phyloP scores from a whole-genome alignment of 2,797 vertebrate genomes.

The Muscicapa striata region DNA sequence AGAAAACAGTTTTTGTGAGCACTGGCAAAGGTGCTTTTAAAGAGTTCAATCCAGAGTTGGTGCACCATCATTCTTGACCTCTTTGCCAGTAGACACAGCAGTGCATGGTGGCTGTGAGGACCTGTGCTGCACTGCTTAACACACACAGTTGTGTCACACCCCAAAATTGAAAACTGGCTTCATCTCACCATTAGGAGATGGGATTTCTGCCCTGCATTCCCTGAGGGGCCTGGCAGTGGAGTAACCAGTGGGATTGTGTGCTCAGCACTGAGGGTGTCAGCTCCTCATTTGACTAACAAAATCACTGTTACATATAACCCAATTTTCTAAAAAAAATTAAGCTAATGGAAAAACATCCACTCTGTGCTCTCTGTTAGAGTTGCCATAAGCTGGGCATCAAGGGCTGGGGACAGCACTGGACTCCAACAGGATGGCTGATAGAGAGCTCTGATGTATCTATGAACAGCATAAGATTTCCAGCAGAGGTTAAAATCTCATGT shows the following conservation, averaged over 20 bases:
- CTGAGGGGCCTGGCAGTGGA: background rate
- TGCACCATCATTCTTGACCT: background rate
- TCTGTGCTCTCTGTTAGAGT: background rate
- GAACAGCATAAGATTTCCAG: background rate
- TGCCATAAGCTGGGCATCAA: fast-evolving
- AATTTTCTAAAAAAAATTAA: background rate
- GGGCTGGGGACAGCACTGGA: background rate
- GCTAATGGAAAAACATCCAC: background rate
- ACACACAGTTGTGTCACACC: fast-evolving
- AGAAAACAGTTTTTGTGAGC: background rate
- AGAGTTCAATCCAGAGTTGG: background rate
- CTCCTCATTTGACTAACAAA: background rate
- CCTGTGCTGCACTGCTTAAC: background rate
- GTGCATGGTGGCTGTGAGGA: background rate
- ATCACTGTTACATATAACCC: background rate
- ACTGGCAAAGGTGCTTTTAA: background rate
- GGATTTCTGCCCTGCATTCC: background rate
- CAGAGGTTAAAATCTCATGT: background rate
- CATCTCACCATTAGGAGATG: background rate
- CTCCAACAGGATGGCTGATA: background rate
- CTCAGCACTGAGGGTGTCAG: background rate
- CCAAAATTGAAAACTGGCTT: background rate
- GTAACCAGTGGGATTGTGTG: fast-evolving
- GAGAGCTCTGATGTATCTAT: background rate
- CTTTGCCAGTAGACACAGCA: background rate